Conservation (phyloP, 2,797 vertebrate genomes). For the Muscicapa comitata region DNA sequence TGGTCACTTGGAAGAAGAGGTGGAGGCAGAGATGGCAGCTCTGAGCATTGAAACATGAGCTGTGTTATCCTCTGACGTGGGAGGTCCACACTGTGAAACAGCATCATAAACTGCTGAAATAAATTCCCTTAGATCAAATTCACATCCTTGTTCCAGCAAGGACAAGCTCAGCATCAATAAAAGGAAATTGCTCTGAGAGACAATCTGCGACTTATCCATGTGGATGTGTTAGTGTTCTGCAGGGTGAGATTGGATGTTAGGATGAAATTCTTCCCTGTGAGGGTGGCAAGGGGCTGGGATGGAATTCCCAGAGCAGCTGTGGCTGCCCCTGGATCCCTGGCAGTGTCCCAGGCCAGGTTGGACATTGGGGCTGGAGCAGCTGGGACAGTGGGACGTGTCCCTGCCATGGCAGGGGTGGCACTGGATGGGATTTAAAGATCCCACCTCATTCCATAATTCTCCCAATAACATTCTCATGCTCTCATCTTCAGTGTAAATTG, state of each 20-base stretch:
- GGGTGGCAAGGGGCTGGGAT: accelerated
- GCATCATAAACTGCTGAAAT: neutral
- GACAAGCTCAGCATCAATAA: neutral
- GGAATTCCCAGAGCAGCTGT: neutral
- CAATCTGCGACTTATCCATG: neutral
- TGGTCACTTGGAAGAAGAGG: neutral
- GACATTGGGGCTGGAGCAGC: accelerated
- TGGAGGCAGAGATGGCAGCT: neutral
- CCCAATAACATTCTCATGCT: too few species aligned
- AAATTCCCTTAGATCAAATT: neutral
- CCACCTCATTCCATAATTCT: too few species aligned
- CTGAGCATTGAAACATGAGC: neutral
- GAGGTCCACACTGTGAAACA: neutral
- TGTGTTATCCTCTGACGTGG: neutral
- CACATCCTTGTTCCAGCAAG: neutral
- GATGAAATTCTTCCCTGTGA: neutral
- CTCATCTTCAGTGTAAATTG: too few species aligned
- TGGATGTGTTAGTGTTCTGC: accelerated
- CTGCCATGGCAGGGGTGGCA: neutral
- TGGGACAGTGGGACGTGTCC: neutral
- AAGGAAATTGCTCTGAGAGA: neutral
- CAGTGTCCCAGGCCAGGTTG: accelerated
- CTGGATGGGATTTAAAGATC: accelerated
- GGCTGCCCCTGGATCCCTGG: neutral
- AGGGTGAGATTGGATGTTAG: neutral